A percentile compares a stretch with the other conserved stretches of the same genome.
Conservation (phyloP, 2,797 vertebrate species). For the Ctenopoma multispine region DNA sequence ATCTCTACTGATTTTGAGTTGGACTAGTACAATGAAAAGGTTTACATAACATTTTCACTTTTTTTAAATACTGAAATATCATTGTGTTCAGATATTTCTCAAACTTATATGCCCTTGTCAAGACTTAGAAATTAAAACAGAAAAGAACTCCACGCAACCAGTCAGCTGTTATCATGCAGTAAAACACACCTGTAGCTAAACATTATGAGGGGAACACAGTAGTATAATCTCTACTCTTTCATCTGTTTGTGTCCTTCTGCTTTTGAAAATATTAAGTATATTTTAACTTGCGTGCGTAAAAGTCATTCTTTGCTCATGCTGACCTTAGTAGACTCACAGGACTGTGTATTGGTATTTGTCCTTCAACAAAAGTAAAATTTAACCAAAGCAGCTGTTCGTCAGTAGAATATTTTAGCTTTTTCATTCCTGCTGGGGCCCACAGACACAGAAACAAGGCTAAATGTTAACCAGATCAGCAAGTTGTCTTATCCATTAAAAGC, state of each 20-base stretch:
- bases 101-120: not conserved
- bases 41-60: too few relatives aligned
- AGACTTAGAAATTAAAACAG: too few relatives aligned
- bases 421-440: not conserved
- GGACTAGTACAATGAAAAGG: not conserved
- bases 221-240: not conserved
- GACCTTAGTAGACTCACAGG: not conserved
- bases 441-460: not conserved
- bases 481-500: slow-evolving; percentile 40
- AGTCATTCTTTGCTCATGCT: not conserved
- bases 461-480: slow-evolving; percentile 7
- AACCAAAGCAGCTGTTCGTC: not conserved
- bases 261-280: slow-evolving; percentile 22
- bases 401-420: not conserved
- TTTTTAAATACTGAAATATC: too few relatives aligned
- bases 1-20: too few relatives aligned
- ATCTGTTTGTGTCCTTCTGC: slow-evolving; percentile 28
- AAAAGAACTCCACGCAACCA: not conserved
- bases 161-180: not conserved
- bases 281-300: not conserved
- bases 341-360: not conserved
- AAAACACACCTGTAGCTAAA: not conserved
- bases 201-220: not conserved
- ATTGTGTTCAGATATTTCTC: too few relatives aligned
- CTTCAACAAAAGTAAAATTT: not conserved